These are phyloP conservation scores for Linurgus olivaceus DNA, from an alignment of 2,797 vertebrate species.

Conservation along the genomic window DNA sequence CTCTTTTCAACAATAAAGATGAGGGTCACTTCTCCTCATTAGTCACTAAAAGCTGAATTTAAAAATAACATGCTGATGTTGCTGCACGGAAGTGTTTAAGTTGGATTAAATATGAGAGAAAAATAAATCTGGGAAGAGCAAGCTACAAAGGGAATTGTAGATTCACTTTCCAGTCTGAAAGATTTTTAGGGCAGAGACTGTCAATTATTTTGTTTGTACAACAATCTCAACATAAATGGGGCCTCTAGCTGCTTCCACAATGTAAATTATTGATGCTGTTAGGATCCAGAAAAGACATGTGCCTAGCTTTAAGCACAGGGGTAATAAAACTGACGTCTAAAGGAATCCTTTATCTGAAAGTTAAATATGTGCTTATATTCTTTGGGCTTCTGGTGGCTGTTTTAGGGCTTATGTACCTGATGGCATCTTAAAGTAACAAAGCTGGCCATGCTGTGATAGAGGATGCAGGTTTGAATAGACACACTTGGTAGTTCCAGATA, in stretches of 20 bases:
- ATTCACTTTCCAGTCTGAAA: constrained; percentile 37
- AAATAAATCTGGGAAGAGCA: constrained; percentile 30
- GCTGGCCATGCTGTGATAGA: background rate
- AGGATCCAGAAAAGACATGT: constrained; percentile 15
- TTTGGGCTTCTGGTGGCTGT: background rate
- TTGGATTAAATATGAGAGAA: constrained; percentile 37
- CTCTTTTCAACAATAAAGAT: constrained; percentile 16
- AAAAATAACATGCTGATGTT: constrained; percentile 56
- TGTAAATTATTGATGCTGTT: constrained; percentile 53
- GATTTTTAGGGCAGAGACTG: constrained; percentile 58
- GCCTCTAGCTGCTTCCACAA: constrained; percentile 23
- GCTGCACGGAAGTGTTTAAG: background rate
- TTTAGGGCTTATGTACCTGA: background rate
- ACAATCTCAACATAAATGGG: constrained; percentile 35
- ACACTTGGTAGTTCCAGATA: background rate
- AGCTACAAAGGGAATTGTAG: constrained; percentile 54
- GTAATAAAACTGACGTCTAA: constrained; percentile 14
- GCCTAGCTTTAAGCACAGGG: background rate
- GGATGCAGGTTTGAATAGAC: background rate
- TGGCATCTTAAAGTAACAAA: background rate
- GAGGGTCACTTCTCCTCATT: constrained; percentile 30
- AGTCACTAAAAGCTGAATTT: constrained; percentile 31
- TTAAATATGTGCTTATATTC: background rate
- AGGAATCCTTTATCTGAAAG: constrained; percentile 7
- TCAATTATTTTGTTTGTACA: constrained; percentile 64